Evolutionary conservation across 2,113 vertebrate genomes (phyloP).

Genomic region (Brachypodius melanocephalos): DNA sequence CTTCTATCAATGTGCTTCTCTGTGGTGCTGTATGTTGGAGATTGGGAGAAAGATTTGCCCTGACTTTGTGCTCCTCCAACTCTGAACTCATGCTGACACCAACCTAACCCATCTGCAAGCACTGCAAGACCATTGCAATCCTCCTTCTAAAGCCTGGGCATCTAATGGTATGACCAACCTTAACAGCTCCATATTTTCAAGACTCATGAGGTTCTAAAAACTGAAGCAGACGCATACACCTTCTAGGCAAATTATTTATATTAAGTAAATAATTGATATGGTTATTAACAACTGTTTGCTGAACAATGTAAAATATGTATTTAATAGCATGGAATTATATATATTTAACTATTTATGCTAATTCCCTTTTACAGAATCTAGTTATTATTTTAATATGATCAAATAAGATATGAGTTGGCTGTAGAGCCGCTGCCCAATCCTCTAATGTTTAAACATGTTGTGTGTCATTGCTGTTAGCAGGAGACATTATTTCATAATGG

Average conservation of each 20-base stretch:
- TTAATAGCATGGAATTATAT: neutral
- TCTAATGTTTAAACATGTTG: neutral
- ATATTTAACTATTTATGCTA: neutral
- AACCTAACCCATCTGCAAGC: neutral
- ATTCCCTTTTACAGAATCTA: neutral
- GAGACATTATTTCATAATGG: neutral
- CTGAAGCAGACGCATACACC: rapidly evolving
- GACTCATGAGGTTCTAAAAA: neutral
- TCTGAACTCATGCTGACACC: neutral
- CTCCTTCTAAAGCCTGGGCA: neutral
- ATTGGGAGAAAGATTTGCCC: neutral
- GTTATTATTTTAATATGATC: neutral
- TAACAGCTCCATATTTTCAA: neutral
- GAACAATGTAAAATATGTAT: neutral
- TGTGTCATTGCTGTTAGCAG: neutral
- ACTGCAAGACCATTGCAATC: neutral
- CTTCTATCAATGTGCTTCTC: neutral
- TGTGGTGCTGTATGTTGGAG: neutral
- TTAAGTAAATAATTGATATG: neutral
- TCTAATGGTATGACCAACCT: neutral
- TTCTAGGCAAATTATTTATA: neutral
- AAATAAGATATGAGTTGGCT: neutral
- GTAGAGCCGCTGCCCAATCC: neutral
- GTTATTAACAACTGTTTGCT: neutral
- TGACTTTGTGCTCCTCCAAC: neutral